Conservation (phyloP, 2,113 vertebrate species). For the Crotalus helleri region DNA sequence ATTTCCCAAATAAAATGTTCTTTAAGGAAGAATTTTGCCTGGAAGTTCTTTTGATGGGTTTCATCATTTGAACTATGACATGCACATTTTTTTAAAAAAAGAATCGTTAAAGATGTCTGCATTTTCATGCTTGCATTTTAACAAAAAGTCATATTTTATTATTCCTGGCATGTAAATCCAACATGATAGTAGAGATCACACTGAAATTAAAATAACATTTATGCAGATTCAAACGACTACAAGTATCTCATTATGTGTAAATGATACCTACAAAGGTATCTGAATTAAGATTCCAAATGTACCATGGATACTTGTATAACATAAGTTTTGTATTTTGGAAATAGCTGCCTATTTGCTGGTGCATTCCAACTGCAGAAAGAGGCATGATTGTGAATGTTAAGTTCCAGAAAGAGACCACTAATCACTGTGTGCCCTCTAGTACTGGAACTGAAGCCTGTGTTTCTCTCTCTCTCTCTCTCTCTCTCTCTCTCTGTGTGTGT, state of each 20-base stretch:
- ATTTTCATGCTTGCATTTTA: neutral
- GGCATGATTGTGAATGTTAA: neutral
- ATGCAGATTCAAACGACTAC: neutral
- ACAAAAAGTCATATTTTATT: neutral
- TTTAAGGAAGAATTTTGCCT: too few relatives aligned
- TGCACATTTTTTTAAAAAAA: neutral
- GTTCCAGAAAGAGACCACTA: neutral
- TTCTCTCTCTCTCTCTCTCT: too few relatives aligned
- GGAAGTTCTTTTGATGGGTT: too few relatives aligned
- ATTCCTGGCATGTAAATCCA: too few relatives aligned
- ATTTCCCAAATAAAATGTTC: too few relatives aligned
- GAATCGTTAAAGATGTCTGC: neutral
- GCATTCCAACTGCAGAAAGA: neutral
- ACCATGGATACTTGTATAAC: neutral
- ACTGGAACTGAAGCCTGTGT: neutral
- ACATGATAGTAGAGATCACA: too few relatives aligned
- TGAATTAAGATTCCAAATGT: neutral
- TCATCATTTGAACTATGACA: too few relatives aligned
- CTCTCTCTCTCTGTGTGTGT: too few relatives aligned
- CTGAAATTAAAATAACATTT: neutral
- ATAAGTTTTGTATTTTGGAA: neutral
- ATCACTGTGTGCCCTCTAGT: too few relatives aligned
- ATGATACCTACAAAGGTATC: neutral
- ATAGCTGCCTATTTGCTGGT: neutral
- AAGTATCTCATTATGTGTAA: neutral